phyloP scores from a whole-genome alignment of 2,797 vertebrate species.

The Megaceryle alcyon region DNA sequence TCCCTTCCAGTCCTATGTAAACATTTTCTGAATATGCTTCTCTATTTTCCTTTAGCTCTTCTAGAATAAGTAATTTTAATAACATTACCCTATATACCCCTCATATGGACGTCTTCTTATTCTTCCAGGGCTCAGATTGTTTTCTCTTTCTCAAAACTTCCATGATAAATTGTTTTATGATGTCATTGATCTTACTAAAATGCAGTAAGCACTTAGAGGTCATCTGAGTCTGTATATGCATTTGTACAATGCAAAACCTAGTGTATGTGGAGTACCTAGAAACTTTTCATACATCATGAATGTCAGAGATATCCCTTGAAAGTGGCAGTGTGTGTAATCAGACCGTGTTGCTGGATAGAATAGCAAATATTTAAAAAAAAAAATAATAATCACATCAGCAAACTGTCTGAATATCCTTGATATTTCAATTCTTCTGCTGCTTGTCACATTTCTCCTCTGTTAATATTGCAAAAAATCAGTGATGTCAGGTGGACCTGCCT shows the following conservation, averaged over 20 bases:
- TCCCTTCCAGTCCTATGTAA: not conserved
- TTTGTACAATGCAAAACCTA: not conserved
- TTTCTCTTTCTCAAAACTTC: not conserved
- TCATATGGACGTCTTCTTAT: not conserved
- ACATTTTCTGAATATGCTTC: not conserved
- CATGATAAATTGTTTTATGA: not conserved
- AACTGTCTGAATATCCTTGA: not conserved
- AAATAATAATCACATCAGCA: not conserved
- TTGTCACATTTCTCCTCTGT: not conserved
- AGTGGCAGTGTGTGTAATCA: not conserved
- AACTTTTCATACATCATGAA: not conserved
- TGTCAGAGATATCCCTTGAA: not conserved
- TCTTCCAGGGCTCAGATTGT: not conserved
- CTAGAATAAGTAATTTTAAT: not conserved
- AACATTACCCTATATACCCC: not conserved
- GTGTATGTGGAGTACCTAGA: not conserved
- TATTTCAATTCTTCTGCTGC: not conserved
- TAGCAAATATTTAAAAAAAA: not conserved
- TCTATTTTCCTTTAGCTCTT: not conserved
- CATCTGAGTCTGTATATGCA: not conserved
- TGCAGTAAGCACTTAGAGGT: not conserved
- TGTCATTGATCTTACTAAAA: not conserved
- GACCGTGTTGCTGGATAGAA: not conserved
- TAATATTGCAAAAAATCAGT: not conserved
- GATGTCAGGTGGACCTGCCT: accelerated